These are phyloP conservation scores for Sebastes wilsoni DNA, from an alignment of 2,797 vertebrate genomes.

Conservation along the genomic window DNA sequence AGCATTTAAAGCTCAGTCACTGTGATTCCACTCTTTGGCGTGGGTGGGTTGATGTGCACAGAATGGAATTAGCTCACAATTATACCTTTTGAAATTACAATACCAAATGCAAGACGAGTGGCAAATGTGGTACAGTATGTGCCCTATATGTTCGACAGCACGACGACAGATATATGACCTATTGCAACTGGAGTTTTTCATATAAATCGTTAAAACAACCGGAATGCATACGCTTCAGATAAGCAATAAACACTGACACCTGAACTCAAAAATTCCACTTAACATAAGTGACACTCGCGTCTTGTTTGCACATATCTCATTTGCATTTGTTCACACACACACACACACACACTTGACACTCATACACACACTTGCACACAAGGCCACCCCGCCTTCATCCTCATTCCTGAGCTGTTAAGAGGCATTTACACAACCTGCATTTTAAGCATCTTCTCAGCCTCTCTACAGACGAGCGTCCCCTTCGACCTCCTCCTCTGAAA, in stretches of 20 bases:
- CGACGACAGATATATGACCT: neutral
- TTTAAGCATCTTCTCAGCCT: conserved; percentile 30
- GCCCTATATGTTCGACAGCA: neutral
- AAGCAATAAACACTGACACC: neutral
- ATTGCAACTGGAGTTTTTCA: neutral
- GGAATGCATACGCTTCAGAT: neutral
- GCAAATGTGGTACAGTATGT: neutral
- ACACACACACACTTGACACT: neutral
- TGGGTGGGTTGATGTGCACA: conserved; percentile 48
- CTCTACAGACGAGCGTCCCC: conserved; percentile 6
- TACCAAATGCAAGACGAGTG: neutral
- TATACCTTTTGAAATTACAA: conserved; percentile 30
- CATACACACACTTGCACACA: neutral
- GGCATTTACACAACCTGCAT: conserved; percentile 52
- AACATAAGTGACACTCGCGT: conserved; percentile 8
- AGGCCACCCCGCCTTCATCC: conserved; percentile 16
- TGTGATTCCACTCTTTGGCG: conserved; percentile 31
- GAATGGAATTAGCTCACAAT: conserved; percentile 40
- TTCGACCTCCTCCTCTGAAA: conserved; percentile 32
- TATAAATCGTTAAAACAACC: neutral
- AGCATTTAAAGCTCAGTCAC: conserved; percentile 47
- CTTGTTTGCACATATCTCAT: conserved; percentile 1
- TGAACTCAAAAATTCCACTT: neutral
- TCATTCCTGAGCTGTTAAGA: conserved; percentile 43
- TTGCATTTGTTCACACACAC: conserved; percentile 2